phyloP scores from a whole-genome alignment of 2,797 vertebrate genomes.

The Diplodus puntazzo region DNA sequence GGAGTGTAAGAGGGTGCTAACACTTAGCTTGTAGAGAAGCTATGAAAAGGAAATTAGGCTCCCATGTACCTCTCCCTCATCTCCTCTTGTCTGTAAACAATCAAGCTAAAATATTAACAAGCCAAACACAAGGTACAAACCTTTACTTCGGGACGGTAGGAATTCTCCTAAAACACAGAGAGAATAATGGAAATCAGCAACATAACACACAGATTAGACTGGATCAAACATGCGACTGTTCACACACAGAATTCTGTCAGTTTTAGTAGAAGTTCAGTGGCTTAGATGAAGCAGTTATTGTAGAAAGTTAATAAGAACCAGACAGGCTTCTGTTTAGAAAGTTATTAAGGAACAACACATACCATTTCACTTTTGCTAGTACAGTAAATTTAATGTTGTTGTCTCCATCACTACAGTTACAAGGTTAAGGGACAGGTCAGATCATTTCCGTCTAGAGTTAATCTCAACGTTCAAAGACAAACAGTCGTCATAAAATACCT shows the following conservation, averaged over 20 bases:
- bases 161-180: conserved; percentile 82
- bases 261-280: neutral
- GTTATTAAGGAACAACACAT: neutral
- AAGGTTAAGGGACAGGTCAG: neutral
- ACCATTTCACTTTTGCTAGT: neutral
- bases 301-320: neutral
- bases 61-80: neutral
- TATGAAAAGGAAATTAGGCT: neutral
- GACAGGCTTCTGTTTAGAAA: neutral
- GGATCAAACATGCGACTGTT: neutral
- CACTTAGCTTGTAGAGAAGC: neutral
- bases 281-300: neutral
- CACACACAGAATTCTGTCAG: neutral
- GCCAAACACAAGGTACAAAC: conserved; percentile 54
- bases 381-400: neutral
- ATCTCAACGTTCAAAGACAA: neutral
- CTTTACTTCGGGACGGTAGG: conserved; percentile 86
- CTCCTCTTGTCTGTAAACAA: neutral
- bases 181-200: neutral
- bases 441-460: conserved; percentile 5
- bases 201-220: neutral
- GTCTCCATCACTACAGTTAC: conserved; percentile 27
- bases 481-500: conserved; percentile 58
- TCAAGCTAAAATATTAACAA: too few relatives aligned
- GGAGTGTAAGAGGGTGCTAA: neutral